Evolutionary conservation across 1,140 invertebrate species (phyloP).

Genomic region (Catajapyx aquilonaris): DNA sequence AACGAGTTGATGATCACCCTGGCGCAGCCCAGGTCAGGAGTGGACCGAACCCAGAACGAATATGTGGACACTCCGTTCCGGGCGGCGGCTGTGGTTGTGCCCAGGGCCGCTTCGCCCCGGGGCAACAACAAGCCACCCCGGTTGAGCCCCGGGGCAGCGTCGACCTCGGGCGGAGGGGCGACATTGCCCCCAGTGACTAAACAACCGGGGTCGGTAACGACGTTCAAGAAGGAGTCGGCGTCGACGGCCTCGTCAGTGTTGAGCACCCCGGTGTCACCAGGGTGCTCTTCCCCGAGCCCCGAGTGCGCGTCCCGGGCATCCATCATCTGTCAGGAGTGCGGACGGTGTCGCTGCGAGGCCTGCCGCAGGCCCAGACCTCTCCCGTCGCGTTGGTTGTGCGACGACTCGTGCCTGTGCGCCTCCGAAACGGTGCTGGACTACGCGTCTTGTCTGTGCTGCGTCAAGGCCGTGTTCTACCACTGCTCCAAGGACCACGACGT

Average conservation of each 20-base stretch:
- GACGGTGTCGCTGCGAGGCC: conserved; percentile 63
- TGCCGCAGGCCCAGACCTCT: conserved; percentile 62
- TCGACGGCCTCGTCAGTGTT: conserved; percentile 15
- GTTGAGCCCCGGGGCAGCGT: background rate
- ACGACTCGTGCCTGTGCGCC: conserved; percentile 64
- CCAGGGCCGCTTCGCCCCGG: background rate
- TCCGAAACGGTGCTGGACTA: conserved; percentile 68
- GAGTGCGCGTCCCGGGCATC: conserved; percentile 22
- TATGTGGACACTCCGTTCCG: conserved; percentile 63
- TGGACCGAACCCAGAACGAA: conserved; percentile 53
- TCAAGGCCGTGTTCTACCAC: conserved; percentile 80
- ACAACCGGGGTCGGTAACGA: conserved; percentile 11
- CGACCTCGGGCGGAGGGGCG: conserved; percentile 4
- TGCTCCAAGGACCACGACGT: conserved; percentile 52
- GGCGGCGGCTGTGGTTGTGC: conserved; percentile 10
- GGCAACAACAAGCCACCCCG: conserved; percentile 6
- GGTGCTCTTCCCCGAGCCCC: conserved; percentile 9
- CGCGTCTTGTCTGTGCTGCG: conserved; percentile 77
- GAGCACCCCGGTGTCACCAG: conserved; percentile 14
- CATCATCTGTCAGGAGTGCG: conserved; percentile 67
- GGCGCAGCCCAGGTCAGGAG: conserved; percentile 47
- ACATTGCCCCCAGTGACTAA: conserved; percentile 11
- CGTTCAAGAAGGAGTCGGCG: conserved; percentile 13
- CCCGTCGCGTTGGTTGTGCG: conserved; percentile 70
- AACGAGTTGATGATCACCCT: conserved; percentile 32